phyloP scores from a whole-genome alignment of 2,888 invertebrate genomes.

The Synergus laeviventris region DNA sequence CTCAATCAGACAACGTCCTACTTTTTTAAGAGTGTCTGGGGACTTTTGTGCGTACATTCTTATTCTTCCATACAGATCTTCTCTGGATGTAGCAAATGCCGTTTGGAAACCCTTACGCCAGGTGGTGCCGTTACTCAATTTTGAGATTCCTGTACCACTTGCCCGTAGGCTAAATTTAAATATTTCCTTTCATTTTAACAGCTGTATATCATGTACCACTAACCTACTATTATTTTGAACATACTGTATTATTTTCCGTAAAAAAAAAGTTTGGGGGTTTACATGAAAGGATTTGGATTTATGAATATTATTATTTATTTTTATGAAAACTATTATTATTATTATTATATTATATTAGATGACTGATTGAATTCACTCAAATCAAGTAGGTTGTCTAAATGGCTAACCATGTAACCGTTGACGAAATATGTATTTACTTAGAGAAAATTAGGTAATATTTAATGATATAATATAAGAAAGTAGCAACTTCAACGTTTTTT shows the following conservation, averaged over 20 bases:
- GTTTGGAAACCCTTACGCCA: slow-evolving; percentile 3
- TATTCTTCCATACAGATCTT: slow-evolving; percentile 10
- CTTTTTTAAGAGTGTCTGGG: slow-evolving; percentile 23
- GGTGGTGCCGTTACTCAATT: slow-evolving; percentile 36
- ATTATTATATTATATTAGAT: no score
- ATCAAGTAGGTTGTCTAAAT: no score
- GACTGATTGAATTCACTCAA: no score
- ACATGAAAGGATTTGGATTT: no score
- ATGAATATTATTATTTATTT: no score
- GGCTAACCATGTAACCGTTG: no score
- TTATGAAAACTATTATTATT: no score
- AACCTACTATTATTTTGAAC: neutral
- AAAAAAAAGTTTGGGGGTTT: neutral
- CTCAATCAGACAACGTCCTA: slow-evolving; percentile 37
- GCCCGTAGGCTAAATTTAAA: neutral
- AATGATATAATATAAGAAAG: no score
- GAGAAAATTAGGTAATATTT: no score
- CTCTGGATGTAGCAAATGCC: slow-evolving; percentile 27
- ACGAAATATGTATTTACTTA: no score
- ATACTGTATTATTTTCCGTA: neutral
- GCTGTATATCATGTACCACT: neutral
- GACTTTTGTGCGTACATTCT: slow-evolving; percentile 32
- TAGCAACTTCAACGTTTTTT: no score
- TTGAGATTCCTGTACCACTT: neutral
- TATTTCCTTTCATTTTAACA: neutral